These are phyloP conservation scores for Calliopum simillimum DNA, from an alignment of 2,888 invertebrate genomes.

Conservation along the genomic window DNA sequence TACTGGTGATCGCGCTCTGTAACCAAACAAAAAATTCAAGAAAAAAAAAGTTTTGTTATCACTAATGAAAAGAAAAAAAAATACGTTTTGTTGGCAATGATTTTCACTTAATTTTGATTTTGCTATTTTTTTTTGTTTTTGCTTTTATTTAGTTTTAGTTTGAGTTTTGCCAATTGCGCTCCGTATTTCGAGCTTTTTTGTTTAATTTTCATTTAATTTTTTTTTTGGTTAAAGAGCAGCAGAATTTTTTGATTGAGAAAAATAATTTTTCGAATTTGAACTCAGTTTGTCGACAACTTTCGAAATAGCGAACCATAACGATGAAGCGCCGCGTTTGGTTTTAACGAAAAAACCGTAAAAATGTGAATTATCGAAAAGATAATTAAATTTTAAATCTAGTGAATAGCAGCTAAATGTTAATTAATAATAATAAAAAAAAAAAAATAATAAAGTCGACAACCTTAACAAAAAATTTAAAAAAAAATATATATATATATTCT, in stretches of 20 bases:
- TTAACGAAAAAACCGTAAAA: constrained; percentile 38
- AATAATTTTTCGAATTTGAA: too few species aligned
- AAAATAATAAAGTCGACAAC: constrained; percentile 32
- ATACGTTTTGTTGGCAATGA: constrained; percentile 31
- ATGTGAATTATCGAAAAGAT: constrained; percentile 39
- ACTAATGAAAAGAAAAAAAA: background rate
- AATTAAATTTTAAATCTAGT: constrained; percentile 30
- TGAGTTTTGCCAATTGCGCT: constrained; percentile 18
- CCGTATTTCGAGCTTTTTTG: constrained; percentile 48
- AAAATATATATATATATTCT: too few species aligned
- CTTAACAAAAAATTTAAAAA: constrained; percentile 16
- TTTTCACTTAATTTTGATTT: constrained; percentile 20
- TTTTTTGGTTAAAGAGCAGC: constrained; percentile 28
- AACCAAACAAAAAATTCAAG: background rate
- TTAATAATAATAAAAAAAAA: constrained; percentile 32
- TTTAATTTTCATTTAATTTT: constrained; percentile 28
- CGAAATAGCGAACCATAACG: constrained; percentile 48
- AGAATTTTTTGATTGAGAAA: too few species aligned
- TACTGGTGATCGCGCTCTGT: background rate
- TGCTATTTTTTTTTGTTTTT: background rate
- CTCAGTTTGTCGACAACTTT: constrained; percentile 63
- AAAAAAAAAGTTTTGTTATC: constrained; percentile 16
- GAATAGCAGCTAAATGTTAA: background rate
- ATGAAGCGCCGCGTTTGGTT: constrained; percentile 50
- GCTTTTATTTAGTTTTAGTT: background rate